These are phyloP conservation scores for Tachyglossus aculeatus DNA, from an alignment of 2,797 vertebrate species.

Conservation along the genomic window DNA sequence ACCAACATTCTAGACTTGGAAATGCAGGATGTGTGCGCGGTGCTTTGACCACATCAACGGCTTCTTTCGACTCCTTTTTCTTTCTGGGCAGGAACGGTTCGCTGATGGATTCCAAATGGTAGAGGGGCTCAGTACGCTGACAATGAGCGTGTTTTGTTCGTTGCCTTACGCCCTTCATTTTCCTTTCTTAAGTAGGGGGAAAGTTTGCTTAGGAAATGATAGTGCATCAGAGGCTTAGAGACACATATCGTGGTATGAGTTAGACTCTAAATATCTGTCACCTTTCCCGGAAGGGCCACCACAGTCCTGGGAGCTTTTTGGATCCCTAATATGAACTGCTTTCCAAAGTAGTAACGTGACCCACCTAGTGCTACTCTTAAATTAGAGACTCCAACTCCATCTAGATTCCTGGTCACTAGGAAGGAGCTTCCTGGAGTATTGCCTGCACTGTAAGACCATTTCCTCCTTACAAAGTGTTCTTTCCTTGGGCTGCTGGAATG, in stretches of 20 bases:
- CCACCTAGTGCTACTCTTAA: no score
- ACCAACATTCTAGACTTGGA: background rate
- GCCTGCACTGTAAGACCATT: background rate
- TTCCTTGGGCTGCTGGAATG: background rate
- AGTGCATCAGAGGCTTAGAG: no score
- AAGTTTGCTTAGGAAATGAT: slow-evolving; percentile 9
- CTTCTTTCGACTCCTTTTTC: background rate
- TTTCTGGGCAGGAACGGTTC: background rate
- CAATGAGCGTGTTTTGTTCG: background rate
- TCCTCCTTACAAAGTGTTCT: background rate
- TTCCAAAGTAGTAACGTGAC: no score
- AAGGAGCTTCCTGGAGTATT: no score
- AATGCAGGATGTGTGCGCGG: background rate
- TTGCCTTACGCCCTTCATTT: background rate
- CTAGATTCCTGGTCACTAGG: no score
- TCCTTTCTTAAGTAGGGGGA: background rate
- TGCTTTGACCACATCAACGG: background rate
- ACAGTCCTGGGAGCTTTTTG: no score
- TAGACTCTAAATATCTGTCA: no score
- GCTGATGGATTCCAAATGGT: background rate
- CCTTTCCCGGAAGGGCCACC: no score
- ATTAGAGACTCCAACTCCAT: no score
- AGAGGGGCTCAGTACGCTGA: background rate
- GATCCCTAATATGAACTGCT: no score
- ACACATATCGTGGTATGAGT: no score